These are phyloP conservation scores for Perizoma affinitatum DNA, from an alignment of 2,888 invertebrate species.

Conservation along the genomic window DNA sequence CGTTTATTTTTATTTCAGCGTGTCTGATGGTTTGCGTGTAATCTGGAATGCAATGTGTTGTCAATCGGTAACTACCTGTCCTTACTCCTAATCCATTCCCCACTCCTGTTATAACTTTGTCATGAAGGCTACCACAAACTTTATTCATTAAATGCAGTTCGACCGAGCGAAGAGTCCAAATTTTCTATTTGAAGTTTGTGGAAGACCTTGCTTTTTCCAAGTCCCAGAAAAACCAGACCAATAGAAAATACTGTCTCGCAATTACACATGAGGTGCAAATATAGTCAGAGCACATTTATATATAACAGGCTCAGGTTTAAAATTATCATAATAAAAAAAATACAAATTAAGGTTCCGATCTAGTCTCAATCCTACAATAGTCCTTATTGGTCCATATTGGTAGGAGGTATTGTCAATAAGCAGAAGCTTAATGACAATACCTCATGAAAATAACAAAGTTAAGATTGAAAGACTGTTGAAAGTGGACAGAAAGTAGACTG, in stretches of 20 bases:
- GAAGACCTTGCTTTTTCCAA: slow-evolving; percentile 51
- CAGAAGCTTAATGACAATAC: too few relatives aligned
- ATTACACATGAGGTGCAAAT: too few relatives aligned
- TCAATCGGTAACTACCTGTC: slow-evolving; percentile 77
- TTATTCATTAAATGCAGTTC: slow-evolving; percentile 49
- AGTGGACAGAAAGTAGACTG: too few relatives aligned
- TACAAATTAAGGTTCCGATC: too few relatives aligned
- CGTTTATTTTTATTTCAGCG: slow-evolving; percentile 74
- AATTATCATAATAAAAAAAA: too few relatives aligned
- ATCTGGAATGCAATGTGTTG: slow-evolving; percentile 68
- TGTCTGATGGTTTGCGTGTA: slow-evolving; percentile 84
- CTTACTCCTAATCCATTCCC: slow-evolving; percentile 45
- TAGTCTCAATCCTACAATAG: too few relatives aligned
- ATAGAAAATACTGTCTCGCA: not conserved
- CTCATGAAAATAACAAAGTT: too few relatives aligned
- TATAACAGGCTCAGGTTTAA: too few relatives aligned
- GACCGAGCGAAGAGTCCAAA: slow-evolving; percentile 69
- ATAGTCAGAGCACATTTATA: too few relatives aligned
- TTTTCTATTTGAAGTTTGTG: slow-evolving; percentile 70
- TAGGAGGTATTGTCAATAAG: too few relatives aligned
- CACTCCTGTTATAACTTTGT: slow-evolving; percentile 29
- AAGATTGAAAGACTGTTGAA: too few relatives aligned
- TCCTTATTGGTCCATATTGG: too few relatives aligned
- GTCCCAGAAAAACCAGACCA: not conserved
- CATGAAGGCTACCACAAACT: slow-evolving; percentile 73